These are phyloP conservation scores for Cyclina sinensis DNA, from an alignment of 1,140 invertebrate species.

Conservation along the genomic window DNA sequence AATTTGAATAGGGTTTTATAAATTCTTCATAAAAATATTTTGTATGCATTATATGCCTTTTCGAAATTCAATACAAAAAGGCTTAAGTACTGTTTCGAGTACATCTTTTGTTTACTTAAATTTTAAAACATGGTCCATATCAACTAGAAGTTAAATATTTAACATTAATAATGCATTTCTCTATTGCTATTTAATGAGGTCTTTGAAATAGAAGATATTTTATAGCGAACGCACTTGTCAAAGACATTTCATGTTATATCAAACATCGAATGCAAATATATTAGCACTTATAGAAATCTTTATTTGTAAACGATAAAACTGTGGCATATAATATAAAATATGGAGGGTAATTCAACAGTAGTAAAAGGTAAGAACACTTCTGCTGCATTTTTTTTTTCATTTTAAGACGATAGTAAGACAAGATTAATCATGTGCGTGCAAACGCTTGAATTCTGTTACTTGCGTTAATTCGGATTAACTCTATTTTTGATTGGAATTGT, in stretches of 20 bases:
- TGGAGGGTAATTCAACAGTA: slow-evolving; percentile 13
- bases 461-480: no score
- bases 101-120: background rate
- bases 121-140: background rate
- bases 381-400: background rate
- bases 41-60: background rate
- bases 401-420: no score
- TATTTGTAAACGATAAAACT: background rate
- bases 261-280: background rate
- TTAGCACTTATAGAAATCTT: background rate
- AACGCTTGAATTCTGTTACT: no score
- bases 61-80: background rate
- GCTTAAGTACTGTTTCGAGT: background rate
- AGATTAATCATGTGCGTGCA: no score
- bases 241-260: background rate
- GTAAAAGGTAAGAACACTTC: background rate
- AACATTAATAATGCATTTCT: background rate
- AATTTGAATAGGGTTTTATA: no score
- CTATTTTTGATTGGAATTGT: no score
- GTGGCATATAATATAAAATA: background rate
- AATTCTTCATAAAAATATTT: background rate
- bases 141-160: background rate
- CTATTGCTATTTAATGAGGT: background rate
- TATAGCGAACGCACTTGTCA: background rate
- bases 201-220: background rate